A percentile compares a stretch with the other conserved stretches of the same genome.
phyloP scores from a whole-genome alignment of 2,113 vertebrate genomes.

The Mustela nigripes region DNA sequence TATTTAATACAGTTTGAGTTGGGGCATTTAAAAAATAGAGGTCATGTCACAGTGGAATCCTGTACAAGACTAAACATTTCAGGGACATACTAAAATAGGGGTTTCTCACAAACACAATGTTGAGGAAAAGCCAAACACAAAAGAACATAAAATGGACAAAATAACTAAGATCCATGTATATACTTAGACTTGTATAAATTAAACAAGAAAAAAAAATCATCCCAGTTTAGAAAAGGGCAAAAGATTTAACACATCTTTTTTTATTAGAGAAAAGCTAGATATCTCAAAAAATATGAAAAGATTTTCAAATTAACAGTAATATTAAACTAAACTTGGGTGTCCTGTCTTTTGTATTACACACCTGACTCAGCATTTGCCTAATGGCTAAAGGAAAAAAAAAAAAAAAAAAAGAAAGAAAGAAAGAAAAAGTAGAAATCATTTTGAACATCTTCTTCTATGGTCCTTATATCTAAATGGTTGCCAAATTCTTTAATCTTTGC shows the following conservation, averaged over 20 bases:
- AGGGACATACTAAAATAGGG: neutral
- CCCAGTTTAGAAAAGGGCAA: neutral
- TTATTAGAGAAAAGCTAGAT: neutral
- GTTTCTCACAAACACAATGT: neutral
- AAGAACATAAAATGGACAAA: neutral
- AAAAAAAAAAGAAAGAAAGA: neutral
- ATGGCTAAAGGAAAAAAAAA: neutral
- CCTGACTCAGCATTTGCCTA: neutral
- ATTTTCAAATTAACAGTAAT: neutral
- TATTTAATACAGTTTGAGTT: neutral
- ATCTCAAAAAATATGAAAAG: neutral
- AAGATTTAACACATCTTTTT: neutral
- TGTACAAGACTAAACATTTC: neutral
- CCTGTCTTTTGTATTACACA: neutral
- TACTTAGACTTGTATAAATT: neutral
- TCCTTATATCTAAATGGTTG: neutral
- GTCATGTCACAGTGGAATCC: neutral
- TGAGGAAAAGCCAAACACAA: neutral
- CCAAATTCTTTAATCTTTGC: neutral
- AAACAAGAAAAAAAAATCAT: neutral
- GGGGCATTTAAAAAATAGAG: neutral
- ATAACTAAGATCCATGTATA: neutral
- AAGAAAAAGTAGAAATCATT: neutral
- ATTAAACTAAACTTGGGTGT: neutral
- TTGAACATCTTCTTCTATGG: neutral